Percentiles rank a stretch among this genome's conserved stretches.
Evolutionary conservation across 2,797 vertebrate genomes (phyloP).

Genomic region (Sebastes cheni): DNA sequence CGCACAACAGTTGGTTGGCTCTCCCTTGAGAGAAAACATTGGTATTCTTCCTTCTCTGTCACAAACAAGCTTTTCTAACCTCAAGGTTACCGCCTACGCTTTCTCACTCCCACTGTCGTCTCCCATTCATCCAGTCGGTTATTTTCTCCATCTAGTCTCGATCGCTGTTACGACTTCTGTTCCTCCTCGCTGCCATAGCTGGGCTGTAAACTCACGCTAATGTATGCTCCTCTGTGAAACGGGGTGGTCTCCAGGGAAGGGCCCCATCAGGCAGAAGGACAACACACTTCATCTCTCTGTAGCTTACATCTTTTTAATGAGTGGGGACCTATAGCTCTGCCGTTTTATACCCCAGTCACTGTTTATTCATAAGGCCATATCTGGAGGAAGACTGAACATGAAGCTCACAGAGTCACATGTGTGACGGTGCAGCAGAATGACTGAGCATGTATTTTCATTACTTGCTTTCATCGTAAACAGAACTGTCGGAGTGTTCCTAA

Average conservation of each 20-base stretch:
- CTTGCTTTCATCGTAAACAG: background rate
- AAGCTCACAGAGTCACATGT: slow-evolving; percentile 1
- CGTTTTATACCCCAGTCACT: background rate
- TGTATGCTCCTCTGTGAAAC: slow-evolving; percentile 23
- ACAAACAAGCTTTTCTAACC: slow-evolving; percentile 16
- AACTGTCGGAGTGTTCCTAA: background rate
- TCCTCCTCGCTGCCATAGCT: background rate
- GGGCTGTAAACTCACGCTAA: background rate
- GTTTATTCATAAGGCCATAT: slow-evolving; percentile 33
- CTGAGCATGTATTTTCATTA: background rate
- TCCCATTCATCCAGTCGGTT: slow-evolving; percentile 20
- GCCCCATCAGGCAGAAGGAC: slow-evolving; percentile 1
- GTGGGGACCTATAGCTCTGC: background rate
- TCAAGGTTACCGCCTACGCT: slow-evolving; percentile 34
- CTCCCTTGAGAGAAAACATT: slow-evolving; percentile 16
- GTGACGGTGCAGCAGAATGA: background rate
- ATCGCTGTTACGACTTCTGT: background rate
- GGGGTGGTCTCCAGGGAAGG: slow-evolving; percentile 4
- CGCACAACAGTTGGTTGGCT: slow-evolving; percentile 32
- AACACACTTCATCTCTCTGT: slow-evolving; percentile 13
- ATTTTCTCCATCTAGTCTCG: slow-evolving; percentile 12
- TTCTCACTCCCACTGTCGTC: slow-evolving; percentile 21
- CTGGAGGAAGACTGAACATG: background rate
- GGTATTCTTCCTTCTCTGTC: slow-evolving; percentile 17
- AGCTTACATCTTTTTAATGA: slow-evolving; percentile 45